These are phyloP conservation scores for Mimas tiliae DNA, from an alignment of 2,888 invertebrate species.

Conservation along the genomic window DNA sequence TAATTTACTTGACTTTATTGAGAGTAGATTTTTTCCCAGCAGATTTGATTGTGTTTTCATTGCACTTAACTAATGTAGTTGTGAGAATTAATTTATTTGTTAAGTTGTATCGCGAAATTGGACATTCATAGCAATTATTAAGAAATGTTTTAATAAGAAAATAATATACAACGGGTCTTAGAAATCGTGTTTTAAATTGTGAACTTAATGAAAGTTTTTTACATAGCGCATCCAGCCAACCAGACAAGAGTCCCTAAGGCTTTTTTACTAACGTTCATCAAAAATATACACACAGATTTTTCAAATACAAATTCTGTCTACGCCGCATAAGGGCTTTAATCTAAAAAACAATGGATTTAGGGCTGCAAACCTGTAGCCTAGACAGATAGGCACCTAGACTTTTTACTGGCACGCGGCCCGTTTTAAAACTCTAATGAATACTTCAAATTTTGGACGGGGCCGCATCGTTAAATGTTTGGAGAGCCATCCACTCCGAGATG, in stretches of 20 bases:
- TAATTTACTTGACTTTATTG: constrained; percentile 30
- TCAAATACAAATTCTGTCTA: background rate
- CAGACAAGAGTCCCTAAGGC: no score
- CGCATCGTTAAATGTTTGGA: constrained; percentile 50
- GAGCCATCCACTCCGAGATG: constrained; percentile 34
- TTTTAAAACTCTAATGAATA: constrained; percentile 47
- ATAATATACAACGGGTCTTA: no score
- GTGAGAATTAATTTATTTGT: constrained; percentile 1
- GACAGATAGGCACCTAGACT: constrained; percentile 1
- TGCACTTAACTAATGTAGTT: constrained; percentile 9
- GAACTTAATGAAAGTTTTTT: no score
- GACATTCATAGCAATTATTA: background rate
- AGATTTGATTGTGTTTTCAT: constrained; percentile 2
- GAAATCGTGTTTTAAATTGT: no score
- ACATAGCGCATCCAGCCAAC: no score
- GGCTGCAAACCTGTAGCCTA: background rate
- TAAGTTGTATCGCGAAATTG: background rate
- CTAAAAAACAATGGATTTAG: background rate
- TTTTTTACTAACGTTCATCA: no score
- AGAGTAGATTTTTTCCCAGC: constrained; percentile 2
- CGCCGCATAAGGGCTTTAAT: background rate
- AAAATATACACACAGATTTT: no score
- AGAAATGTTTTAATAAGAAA: no score
- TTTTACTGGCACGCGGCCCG: constrained; percentile 30
- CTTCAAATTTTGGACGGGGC: constrained; percentile 42